These are phyloP conservation scores for Entomobrya proxima DNA, from an alignment of 2,888 invertebrate species.

Conservation along the genomic window DNA sequence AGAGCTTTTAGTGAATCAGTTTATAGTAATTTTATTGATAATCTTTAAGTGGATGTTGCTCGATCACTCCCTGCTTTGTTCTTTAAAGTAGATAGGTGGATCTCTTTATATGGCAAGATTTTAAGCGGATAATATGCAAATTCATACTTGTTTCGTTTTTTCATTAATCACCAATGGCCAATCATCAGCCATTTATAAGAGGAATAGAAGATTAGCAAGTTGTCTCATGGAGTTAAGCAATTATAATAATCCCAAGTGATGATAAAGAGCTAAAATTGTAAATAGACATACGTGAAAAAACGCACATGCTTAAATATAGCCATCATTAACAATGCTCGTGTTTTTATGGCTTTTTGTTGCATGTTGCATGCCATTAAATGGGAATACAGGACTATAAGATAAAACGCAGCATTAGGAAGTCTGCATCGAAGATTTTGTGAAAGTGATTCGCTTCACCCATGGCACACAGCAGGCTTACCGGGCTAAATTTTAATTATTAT, in stretches of 20 bases:
- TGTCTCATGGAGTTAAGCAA: constrained; percentile 30
- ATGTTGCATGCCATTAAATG: too few species aligned
- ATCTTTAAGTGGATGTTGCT: too few species aligned
- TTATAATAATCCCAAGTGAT: constrained; percentile 23
- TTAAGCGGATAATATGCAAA: constrained; percentile 33
- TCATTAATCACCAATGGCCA: neutral
- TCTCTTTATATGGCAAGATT: constrained; percentile 19
- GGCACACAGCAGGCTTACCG: too few species aligned
- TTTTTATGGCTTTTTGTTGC: too few species aligned
- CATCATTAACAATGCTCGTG: neutral
- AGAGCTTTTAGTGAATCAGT: neutral
- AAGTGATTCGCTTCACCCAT: too few species aligned
- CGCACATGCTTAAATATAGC: neutral
- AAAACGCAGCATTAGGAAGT: too few species aligned
- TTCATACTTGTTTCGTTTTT: neutral
- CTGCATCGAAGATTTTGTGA: too few species aligned
- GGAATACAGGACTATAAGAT: too few species aligned
- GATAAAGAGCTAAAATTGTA: constrained; percentile 10
- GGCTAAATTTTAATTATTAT: too few species aligned
- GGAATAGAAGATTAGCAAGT: neutral
- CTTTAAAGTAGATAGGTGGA: neutral
- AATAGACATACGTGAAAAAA: neutral
- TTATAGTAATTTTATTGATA: neutral
- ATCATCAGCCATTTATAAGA: neutral
- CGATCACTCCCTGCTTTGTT: too few species aligned